Percentiles rank a stretch among this genome's conserved stretches.
Evolutionary conservation across 1,140 invertebrate genomes (phyloP).

Genomic region (Globodera ellingtonae): DNA sequence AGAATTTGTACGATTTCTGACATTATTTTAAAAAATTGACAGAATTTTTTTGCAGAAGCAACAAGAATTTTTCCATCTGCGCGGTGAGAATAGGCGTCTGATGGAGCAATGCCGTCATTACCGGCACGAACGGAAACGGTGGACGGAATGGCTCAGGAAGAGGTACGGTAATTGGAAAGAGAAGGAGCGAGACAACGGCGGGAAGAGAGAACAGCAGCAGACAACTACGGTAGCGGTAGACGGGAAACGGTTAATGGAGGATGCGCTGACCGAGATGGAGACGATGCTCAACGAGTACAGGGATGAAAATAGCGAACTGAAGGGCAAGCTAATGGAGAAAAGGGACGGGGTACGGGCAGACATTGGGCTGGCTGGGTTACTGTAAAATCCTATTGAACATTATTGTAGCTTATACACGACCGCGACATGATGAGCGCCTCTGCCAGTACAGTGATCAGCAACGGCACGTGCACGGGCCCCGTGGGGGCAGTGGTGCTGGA

Average conservation of each 20-base stretch:
- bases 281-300: slow-evolving; percentile 59
- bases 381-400: no score
- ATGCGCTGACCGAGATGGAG: slow-evolving; percentile 59
- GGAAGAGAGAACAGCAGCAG: slow-evolving; percentile 32
- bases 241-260: slow-evolving; percentile 49
- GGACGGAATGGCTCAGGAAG: slow-evolving; percentile 34
- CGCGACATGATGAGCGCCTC: neutral
- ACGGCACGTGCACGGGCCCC: neutral
- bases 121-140: slow-evolving; percentile 50
- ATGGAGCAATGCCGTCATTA: slow-evolving; percentile 43
- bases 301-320: slow-evolving; percentile 62
- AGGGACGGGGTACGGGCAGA: neutral
- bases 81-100: slow-evolving; percentile 44
- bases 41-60: slow-evolving; percentile 24
- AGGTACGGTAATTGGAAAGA: slow-evolving; percentile 13
- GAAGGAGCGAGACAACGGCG: slow-evolving; percentile 4
- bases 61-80: slow-evolving; percentile 43
- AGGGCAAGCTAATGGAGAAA: slow-evolving; percentile 51
- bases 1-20: slow-evolving; percentile 3
- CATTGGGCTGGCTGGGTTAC: no score
- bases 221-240: slow-evolving; percentile 50
- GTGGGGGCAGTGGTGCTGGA: neutral
- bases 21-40: neutral
- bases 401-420: neutral
- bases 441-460: slow-evolving; percentile 2